Percentiles rank a stretch among this genome's conserved stretches.
Conservation (phyloP, 2,888 invertebrate species). For the Diabrotica balteata region DNA sequence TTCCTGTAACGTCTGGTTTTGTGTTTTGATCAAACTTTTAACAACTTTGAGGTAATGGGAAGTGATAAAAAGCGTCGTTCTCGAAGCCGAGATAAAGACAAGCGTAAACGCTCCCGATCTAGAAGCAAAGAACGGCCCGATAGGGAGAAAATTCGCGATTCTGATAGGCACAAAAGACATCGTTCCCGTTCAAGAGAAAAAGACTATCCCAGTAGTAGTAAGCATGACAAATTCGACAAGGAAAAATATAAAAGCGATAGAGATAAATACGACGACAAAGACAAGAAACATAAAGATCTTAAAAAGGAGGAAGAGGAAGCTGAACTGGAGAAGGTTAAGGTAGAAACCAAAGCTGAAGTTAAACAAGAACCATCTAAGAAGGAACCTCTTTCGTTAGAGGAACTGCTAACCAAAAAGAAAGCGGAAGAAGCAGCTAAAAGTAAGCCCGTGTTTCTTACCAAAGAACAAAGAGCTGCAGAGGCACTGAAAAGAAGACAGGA, state of each 20-base stretch:
- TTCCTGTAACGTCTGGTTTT: background rate
- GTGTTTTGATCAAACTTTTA: too few species aligned
- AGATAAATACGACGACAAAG: constrained; percentile 52
- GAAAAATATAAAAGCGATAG: constrained; percentile 35
- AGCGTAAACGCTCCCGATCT: constrained; percentile 55
- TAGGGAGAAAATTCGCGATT: constrained; percentile 30
- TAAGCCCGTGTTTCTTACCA: constrained; percentile 96
- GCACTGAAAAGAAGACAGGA: constrained; percentile 90
- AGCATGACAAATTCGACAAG: constrained; percentile 41
- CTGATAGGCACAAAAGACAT: constrained; percentile 48
- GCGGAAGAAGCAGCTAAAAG: constrained; percentile 93
- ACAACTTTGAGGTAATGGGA: constrained; percentile 47
- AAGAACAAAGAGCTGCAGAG: constrained; percentile 91
- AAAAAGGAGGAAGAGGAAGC: constrained; percentile 55
- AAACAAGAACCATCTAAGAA: constrained; percentile 61
- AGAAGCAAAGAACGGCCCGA: constrained; percentile 54
- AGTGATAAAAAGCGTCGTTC: constrained; percentile 59
- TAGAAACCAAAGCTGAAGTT: constrained; percentile 22
- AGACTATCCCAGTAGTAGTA: constrained; percentile 34
- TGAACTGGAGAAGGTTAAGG: constrained; percentile 47
- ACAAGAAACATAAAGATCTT: constrained; percentile 40
- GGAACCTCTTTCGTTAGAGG: constrained; percentile 95
- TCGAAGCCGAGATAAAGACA: constrained; percentile 59
- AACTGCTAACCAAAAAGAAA: constrained; percentile 93
- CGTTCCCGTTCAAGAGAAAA: constrained; percentile 56